Evolutionary conservation across 37 sponge, comb jelly and placozoan genomes (phyloP).

Genomic region (Ianthella basta): DNA sequence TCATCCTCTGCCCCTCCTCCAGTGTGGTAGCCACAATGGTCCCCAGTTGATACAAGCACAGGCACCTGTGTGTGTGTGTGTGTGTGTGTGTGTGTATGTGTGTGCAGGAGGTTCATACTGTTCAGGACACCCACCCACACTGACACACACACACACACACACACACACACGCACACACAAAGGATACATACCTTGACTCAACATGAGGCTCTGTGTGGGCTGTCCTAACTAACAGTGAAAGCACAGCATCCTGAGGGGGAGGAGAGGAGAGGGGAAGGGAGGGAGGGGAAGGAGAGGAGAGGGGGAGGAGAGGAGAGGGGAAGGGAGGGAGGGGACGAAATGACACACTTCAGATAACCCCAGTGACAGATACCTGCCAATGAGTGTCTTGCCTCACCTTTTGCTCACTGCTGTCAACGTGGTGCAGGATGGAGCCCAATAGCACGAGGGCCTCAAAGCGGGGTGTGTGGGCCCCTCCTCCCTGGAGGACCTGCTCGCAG

Average conservation of each 20-base stretch:
- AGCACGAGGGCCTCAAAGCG: slow-evolving; percentile 17
- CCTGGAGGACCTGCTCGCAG: slow-evolving; percentile 44
- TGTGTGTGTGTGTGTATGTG: background rate
- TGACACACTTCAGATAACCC: background rate
- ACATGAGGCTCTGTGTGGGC: slow-evolving; percentile 52
- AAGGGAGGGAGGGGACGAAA: slow-evolving; percentile 41
- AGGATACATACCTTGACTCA: slow-evolving; percentile 27
- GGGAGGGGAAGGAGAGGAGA: background rate
- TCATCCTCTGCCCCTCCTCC: background rate
- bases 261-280: background rate
- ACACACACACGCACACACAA: background rate
- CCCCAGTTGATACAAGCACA: slow-evolving; percentile 68
- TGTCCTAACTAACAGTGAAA: slow-evolving; percentile 32
- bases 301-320: background rate
- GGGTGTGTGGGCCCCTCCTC: background rate
- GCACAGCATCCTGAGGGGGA: slow-evolving; percentile 46
- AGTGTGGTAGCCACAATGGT: slow-evolving; percentile 55
- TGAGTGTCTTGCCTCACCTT: too few species aligned
- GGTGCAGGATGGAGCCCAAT: background rate
- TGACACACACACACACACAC: background rate
- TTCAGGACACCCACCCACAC: too few species aligned
- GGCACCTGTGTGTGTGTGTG: slow-evolving; percentile 30
- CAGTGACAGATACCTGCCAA: too few species aligned
- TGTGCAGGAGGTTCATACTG: too few species aligned
- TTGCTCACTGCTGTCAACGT: background rate